phyloP scores from a whole-genome alignment of 2,797 vertebrate genomes.

The Odontamblyopus rebecca region DNA sequence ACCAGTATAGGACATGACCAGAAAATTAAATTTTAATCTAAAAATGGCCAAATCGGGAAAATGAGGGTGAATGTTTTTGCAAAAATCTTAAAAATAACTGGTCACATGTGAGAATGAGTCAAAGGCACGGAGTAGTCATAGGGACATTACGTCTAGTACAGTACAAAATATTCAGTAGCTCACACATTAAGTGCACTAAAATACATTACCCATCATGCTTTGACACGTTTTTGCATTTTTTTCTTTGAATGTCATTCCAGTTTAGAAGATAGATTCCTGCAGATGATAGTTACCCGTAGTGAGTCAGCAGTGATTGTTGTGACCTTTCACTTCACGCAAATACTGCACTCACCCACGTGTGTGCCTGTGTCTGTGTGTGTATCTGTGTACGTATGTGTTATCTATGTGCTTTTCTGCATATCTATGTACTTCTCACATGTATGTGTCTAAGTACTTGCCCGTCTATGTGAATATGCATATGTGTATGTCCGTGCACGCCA shows the following conservation, averaged over 20 bases:
- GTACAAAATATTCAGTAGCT: too few relatives aligned
- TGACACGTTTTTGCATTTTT: neutral
- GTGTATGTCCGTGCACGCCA: constrained; percentile 15
- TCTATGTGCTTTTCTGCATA: too few relatives aligned
- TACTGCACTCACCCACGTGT: neutral
- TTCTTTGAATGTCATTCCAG: neutral
- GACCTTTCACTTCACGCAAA: constrained; percentile 37
- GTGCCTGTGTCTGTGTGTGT: too few relatives aligned
- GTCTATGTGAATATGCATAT: neutral
- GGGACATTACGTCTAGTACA: too few relatives aligned
- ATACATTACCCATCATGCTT: neutral
- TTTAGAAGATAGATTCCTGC: neutral
- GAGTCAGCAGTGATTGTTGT: constrained; percentile 49
- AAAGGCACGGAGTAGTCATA: too few relatives aligned
- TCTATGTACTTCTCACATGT: neutral
- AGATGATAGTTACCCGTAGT: constrained; percentile 24
- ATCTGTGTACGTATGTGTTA: neutral
- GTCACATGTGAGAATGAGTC: too few relatives aligned
- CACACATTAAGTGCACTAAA: neutral
- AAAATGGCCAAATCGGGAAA: too few relatives aligned
- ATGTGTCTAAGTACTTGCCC: neutral
- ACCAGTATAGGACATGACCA: too few relatives aligned
- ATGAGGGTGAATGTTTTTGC: too few relatives aligned
- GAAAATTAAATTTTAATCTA: too few relatives aligned
- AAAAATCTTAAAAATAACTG: too few relatives aligned